Percentiles rank a stretch among this genome's conserved stretches.
Evolutionary conservation across 2,888 invertebrate species (phyloP).

Genomic region (Scotopteryx bipunctaria): DNA sequence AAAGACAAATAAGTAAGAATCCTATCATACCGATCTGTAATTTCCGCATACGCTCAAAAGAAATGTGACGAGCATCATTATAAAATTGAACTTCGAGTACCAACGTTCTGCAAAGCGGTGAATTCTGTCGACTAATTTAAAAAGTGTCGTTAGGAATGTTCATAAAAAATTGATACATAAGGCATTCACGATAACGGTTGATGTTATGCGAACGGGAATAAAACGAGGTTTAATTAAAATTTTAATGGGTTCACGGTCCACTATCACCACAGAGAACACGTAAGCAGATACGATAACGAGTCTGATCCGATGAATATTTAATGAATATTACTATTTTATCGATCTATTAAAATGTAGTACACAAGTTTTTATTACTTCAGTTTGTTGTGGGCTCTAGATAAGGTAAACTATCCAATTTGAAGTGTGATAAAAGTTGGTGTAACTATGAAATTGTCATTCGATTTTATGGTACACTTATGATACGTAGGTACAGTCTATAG

Average conservation of each 20-base stretch:
- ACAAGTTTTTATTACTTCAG: conserved; percentile 21
- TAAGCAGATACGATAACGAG: conserved; percentile 32
- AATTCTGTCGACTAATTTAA: conserved; percentile 35
- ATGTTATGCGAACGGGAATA: conserved; percentile 38
- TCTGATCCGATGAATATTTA: conserved; percentile 32
- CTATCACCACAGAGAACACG: conserved; percentile 34
- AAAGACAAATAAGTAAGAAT: too few species aligned
- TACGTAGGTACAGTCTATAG: too few species aligned
- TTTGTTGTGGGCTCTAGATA: not conserved
- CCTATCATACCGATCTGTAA: conserved; percentile 4
- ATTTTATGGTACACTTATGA: too few species aligned
- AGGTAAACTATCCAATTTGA: not conserved
- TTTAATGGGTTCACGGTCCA: conserved; percentile 50
- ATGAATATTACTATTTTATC: conserved; percentile 31
- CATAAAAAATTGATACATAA: conserved; percentile 35
- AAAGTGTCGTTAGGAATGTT: conserved; percentile 35
- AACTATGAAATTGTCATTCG: not conserved
- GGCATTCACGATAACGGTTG: conserved; percentile 32
- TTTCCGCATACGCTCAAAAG: conserved; percentile 5
- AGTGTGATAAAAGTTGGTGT: not conserved
- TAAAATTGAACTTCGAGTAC: conserved; percentile 24
- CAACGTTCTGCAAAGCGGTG: conserved; percentile 18
- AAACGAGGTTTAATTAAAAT: conserved; percentile 54
- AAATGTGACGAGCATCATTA: conserved; percentile 9
- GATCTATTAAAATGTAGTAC: conserved; percentile 23